Evolutionary conservation across 2,888 invertebrate species (phyloP).

Genomic region (Pemphredon lugubris): DNA sequence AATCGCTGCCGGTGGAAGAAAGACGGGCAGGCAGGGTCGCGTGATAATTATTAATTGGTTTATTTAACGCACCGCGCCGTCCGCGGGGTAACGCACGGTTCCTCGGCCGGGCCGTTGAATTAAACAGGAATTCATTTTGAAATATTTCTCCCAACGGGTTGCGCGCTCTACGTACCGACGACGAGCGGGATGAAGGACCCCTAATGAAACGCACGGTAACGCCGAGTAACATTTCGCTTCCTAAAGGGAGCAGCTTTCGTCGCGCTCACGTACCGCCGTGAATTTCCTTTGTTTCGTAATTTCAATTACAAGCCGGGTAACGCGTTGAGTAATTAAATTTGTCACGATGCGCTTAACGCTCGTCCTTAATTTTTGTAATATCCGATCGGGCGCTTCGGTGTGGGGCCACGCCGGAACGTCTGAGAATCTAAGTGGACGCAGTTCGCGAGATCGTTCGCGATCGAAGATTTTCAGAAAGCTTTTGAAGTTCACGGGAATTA

Average conservation of each 20-base stretch:
- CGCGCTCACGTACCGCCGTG: no score
- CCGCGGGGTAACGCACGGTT: slow-evolving; percentile 30
- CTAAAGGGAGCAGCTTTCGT: slow-evolving; percentile 12
- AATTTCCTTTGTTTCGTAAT: slow-evolving; percentile 35
- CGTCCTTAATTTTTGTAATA: neutral
- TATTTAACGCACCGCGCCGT: slow-evolving; percentile 50
- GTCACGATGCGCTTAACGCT: slow-evolving; percentile 19
- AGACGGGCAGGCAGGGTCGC: slow-evolving; percentile 5
- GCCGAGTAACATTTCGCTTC: slow-evolving; percentile 17
- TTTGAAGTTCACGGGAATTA: no score
- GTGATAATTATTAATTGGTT: slow-evolving; percentile 70
- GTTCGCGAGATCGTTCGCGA: no score
- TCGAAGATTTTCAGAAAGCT: no score
- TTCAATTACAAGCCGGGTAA: slow-evolving; percentile 31
- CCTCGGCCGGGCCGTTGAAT: slow-evolving; percentile 51
- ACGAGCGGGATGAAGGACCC: slow-evolving; percentile 26
- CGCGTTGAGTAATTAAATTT: slow-evolving; percentile 21
- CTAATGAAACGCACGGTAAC: slow-evolving; percentile 48
- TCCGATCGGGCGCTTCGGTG: no score
- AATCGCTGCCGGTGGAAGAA: slow-evolving; percentile 1
- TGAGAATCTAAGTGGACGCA: no score
- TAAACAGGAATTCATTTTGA: slow-evolving; percentile 64
- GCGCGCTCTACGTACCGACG: neutral
- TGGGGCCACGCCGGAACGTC: no score
- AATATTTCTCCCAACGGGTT: slow-evolving; percentile 52